Percentiles rank a stretch among this genome's conserved stretches.
phyloP scores from a whole-genome alignment of 2,888 invertebrate species.

The Harpalus rufipes region DNA sequence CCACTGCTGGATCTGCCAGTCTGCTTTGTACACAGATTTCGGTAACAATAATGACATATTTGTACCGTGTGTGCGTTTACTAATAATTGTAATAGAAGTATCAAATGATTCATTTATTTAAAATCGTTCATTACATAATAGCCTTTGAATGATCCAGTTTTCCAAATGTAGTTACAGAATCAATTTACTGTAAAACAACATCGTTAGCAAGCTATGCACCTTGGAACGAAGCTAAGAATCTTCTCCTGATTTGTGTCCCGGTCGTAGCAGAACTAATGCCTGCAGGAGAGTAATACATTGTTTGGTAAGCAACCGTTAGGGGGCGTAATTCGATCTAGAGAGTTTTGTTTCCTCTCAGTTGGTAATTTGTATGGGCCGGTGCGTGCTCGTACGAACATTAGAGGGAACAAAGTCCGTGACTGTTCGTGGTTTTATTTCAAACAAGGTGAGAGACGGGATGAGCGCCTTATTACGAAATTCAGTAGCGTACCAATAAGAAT shows the following conservation, averaged over 20 bases:
- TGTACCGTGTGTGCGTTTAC: no score
- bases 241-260: conserved; percentile 12
- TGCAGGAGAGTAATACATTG: conserved; percentile 46
- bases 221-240: background rate
- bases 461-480: conserved; percentile 21
- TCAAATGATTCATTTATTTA: background rate
- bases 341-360: conserved; percentile 63
- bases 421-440: conserved; percentile 65
- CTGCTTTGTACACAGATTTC: no score
- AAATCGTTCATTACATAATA: background rate
- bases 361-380: conserved; percentile 65
- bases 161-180: background rate
- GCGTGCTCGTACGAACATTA: conserved; percentile 66
- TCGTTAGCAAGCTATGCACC: background rate
- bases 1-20: no score
- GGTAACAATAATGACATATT: no score
- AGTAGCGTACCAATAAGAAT: conserved; percentile 50
- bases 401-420: conserved; percentile 55
- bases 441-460: conserved; percentile 60
- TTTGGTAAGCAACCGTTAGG: conserved; percentile 52
- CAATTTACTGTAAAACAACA: background rate
- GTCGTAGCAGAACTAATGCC: conserved; percentile 25
- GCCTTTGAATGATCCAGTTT: background rate
- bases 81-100: background rate
- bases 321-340: conserved; percentile 62